Evolutionary conservation across 2,888 invertebrate genomes (phyloP).

Genomic region (Lymantria dispar): DNA sequence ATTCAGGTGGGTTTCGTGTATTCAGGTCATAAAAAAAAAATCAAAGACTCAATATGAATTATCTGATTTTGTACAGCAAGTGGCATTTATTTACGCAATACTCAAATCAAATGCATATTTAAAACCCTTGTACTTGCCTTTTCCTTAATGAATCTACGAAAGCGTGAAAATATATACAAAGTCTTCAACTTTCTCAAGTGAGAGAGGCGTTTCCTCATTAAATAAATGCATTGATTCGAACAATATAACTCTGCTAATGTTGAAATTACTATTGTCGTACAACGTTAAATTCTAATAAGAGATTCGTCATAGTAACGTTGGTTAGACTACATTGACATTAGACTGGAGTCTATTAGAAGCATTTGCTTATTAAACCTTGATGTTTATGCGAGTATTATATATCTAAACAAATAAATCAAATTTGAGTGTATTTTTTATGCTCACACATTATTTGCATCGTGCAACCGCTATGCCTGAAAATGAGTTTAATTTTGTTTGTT

Average conservation of each 20-base stretch:
- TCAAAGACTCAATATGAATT: too few relatives aligned
- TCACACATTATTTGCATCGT: too few relatives aligned
- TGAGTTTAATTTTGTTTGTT: too few relatives aligned
- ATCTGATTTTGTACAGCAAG: too few relatives aligned
- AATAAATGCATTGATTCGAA: slow-evolving; percentile 21
- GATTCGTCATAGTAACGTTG: slow-evolving; percentile 48
- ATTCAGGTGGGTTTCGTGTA: too few relatives aligned
- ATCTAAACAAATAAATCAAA: too few relatives aligned
- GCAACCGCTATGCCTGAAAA: too few relatives aligned
- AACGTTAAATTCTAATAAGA: slow-evolving; percentile 50
- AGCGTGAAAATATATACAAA: slow-evolving; percentile 2
- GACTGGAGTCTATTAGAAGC: not conserved
- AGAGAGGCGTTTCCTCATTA: slow-evolving; percentile 5
- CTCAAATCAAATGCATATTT: not conserved
- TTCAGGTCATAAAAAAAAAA: too few relatives aligned
- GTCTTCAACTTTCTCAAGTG: too few relatives aligned
- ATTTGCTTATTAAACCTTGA: not conserved
- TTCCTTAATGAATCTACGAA: slow-evolving; percentile 7
- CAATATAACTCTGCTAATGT: slow-evolving; percentile 17
- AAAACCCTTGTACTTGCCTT: slow-evolving; percentile 5
- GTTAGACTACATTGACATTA: slow-evolving; percentile 18
- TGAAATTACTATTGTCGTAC: slow-evolving; percentile 42
- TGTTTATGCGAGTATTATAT: not conserved
- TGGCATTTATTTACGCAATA: too few relatives aligned
- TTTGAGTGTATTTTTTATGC: too few relatives aligned